A percentile compares a stretch with the other conserved stretches of the same genome.
Conservation (phyloP, 2,113 vertebrate genomes). For the Stercorarius parasiticus region DNA sequence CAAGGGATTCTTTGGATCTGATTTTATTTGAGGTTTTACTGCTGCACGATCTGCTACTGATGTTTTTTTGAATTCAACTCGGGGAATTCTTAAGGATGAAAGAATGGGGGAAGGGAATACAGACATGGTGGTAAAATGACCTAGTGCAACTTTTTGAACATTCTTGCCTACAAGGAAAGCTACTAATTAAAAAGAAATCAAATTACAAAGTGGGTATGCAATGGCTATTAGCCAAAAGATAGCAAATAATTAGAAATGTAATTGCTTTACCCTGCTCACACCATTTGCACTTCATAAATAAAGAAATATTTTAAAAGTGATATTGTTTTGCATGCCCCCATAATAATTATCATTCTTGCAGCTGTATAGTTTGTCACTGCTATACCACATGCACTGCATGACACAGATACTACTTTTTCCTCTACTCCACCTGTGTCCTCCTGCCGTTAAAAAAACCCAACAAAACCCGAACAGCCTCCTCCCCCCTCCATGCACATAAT, state of each 20-base stretch:
- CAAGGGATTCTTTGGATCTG: constrained; percentile 74
- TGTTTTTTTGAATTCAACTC: background rate
- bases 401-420: background rate
- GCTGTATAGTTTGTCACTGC: background rate
- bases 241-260: constrained; percentile 53
- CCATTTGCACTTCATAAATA: constrained; percentile 54
- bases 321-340: background rate
- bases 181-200: constrained; percentile 55
- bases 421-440: background rate
- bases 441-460: background rate
- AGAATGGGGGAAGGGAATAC: background rate
- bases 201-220: constrained; percentile 36
- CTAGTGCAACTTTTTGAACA: constrained; percentile 12
- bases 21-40: constrained; percentile 80
- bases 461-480: background rate
- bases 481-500: background rate
- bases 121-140: constrained; percentile 38
- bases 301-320: constrained; percentile 1
- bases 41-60: constrained; percentile 74
- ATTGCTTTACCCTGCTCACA: constrained; percentile 11
- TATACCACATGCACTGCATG: background rate
- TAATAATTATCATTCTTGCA: background rate
- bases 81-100: constrained; percentile 13
- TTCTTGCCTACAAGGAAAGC: constrained; percentile 52
- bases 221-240: constrained; percentile 46